Evolutionary conservation across 64 coral and sea anemone genomes (phyloP).

Genomic region (Acropora yongei): DNA sequence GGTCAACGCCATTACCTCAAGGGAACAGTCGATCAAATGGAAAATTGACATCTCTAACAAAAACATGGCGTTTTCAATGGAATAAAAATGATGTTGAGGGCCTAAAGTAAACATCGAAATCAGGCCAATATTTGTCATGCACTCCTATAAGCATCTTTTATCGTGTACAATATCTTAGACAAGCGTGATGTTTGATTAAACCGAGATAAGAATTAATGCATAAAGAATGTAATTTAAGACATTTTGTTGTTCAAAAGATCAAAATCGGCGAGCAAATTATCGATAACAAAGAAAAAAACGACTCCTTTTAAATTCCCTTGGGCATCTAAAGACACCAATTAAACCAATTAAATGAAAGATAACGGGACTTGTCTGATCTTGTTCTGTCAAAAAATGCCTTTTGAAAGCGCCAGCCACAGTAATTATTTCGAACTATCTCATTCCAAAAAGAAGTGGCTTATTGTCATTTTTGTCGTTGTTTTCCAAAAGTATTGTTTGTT

Average conservation of each 20-base stretch:
- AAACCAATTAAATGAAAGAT: slow-evolving; percentile 10
- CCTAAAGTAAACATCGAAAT: not conserved
- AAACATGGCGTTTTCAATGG: not conserved
- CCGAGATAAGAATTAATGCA: not conserved
- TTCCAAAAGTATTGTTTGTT: slow-evolving; percentile 1
- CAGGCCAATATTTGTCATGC: not conserved
- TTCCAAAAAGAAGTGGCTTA: not conserved
- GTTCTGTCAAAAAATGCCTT: slow-evolving; percentile 21
- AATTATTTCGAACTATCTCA: not conserved
- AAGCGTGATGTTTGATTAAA: not conserved
- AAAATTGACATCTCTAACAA: not conserved
- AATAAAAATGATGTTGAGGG: not conserved
- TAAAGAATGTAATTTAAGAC: slow-evolving; percentile 22
- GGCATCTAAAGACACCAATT: not conserved
- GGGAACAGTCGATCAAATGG: too few relatives aligned
- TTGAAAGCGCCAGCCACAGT: not conserved
- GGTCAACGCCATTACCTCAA: too few relatives aligned
- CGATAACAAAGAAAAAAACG: not conserved
- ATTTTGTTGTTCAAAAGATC: not conserved
- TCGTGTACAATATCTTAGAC: too few relatives aligned
- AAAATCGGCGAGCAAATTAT: not conserved
- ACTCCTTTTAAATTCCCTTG: not conserved
- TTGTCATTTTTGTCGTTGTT: not conserved
- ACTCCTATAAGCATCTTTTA: not conserved
- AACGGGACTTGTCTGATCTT: not conserved